These are phyloP conservation scores for Netelia melanura DNA, from an alignment of 2,888 invertebrate genomes.

Conservation along the genomic window DNA sequence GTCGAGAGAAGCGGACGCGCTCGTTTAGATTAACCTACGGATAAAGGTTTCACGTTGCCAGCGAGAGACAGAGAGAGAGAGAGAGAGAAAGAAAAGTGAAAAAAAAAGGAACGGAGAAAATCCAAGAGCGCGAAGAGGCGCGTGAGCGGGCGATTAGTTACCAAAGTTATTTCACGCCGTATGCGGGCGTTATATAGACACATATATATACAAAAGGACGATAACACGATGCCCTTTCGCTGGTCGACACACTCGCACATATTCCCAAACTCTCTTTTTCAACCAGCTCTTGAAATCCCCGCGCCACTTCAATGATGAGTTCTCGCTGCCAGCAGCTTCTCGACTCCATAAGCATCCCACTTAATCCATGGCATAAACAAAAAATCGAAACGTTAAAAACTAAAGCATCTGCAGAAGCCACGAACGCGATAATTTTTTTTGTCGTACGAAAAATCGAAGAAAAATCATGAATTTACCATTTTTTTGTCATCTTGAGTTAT, in stretches of 20 bases:
- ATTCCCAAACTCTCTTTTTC: conserved; percentile 47
- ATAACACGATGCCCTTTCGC: conserved; percentile 36
- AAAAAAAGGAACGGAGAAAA: conserved; percentile 20
- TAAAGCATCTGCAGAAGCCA: conserved; percentile 20
- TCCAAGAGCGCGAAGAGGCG: conserved; percentile 64
- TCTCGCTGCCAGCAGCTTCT: conserved; percentile 33
- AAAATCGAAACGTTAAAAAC: conserved; percentile 16
- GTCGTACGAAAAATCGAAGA: neutral
- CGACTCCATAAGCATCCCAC: conserved; percentile 56
- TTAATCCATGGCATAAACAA: conserved; percentile 22
- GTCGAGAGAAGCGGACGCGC: conserved; percentile 65
- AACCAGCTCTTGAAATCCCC: conserved; percentile 42
- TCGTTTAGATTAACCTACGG: conserved; percentile 68
- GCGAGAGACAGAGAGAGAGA: conserved; percentile 9
- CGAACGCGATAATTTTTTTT: neutral
- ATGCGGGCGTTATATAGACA: conserved; percentile 62
- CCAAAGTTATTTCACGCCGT: conserved; percentile 75
- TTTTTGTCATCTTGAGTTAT: no score
- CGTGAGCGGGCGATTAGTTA: conserved; percentile 75
- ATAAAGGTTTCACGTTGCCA: conserved; percentile 72
- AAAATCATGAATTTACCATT: no score
- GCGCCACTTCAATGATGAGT: conserved; percentile 20
- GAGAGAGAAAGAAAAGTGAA: conserved; percentile 1
- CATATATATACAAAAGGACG: conserved; percentile 28
- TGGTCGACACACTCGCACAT: conserved; percentile 42